A percentile compares a stretch with the other conserved stretches of the same genome.
These are phyloP conservation scores for Pangasianodon gigas DNA, from an alignment of 2,113 vertebrate genomes.

Conservation along the genomic window DNA sequence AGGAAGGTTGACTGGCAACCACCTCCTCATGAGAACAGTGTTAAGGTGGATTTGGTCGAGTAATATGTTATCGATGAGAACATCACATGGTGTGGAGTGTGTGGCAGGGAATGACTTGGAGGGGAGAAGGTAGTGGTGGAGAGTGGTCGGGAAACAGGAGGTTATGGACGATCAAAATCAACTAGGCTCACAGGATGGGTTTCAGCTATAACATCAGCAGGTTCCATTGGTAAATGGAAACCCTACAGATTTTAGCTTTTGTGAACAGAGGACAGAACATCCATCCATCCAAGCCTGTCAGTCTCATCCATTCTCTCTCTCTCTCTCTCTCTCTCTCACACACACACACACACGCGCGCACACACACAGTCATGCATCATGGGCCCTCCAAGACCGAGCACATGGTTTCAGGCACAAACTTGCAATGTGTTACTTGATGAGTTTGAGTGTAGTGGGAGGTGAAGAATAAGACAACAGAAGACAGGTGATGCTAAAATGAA, in stretches of 20 bases:
- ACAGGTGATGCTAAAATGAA: constrained; percentile 88
- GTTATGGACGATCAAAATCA: constrained; percentile 78
- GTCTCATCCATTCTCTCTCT: constrained; percentile 54
- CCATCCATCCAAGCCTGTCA: constrained; percentile 57
- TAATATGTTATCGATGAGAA: constrained; percentile 82
- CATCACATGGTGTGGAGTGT: constrained; percentile 79
- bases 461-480: constrained; percentile 86
- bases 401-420: constrained; percentile 69
- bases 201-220: constrained; percentile 79
- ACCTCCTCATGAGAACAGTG: constrained; percentile 77
- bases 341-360: constrained; percentile 34
- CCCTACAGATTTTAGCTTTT: constrained; percentile 79
- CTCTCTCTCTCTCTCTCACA: constrained; percentile 29
- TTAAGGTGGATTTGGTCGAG: constrained; percentile 74
- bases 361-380: constrained; percentile 52
- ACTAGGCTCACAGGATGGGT: constrained; percentile 80
- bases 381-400: constrained; percentile 65
- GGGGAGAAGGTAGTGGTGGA: constrained; percentile 72
- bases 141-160: constrained; percentile 72
- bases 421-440: constrained; percentile 84
- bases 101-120: constrained; percentile 74
- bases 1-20: constrained; percentile 73
- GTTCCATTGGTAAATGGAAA: constrained; percentile 79
- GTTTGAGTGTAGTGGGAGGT: constrained; percentile 82
- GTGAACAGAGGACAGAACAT: constrained; percentile 77